A percentile compares a stretch with the other conserved stretches of the same genome.
These are phyloP conservation scores for Dufourea novaeangliae DNA, from an alignment of 1,140 invertebrate species.

Conservation along the genomic window DNA sequence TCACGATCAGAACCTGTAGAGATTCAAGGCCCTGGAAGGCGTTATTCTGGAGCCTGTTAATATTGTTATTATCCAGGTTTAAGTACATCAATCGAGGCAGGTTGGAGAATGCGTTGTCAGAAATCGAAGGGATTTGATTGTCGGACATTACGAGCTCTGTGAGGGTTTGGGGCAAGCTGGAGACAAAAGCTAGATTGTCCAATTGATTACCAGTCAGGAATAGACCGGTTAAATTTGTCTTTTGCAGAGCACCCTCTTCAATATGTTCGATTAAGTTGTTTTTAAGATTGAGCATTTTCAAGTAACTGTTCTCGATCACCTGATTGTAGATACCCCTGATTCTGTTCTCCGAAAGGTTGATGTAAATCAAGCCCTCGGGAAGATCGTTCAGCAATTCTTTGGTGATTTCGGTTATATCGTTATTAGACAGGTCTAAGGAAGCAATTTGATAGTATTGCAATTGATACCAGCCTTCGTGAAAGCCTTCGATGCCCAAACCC, in stretches of 20 bases:
- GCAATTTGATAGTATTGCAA: slow-evolving; percentile 43
- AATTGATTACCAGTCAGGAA: slow-evolving; percentile 57
- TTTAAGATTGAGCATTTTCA: slow-evolving; percentile 54
- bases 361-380: slow-evolving; percentile 50
- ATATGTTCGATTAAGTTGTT: slow-evolving; percentile 63
- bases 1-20: slow-evolving; percentile 48
- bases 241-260: slow-evolving; percentile 59
- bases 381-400: slow-evolving; percentile 67
- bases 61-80: slow-evolving; percentile 58
- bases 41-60: slow-evolving; percentile 40
- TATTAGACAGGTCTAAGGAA: slow-evolving; percentile 59
- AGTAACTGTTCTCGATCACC: slow-evolving; percentile 63
- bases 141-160: slow-evolving; percentile 40
- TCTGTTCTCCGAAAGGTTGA: slow-evolving; percentile 56
- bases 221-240: slow-evolving; percentile 53
- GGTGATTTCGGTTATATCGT: slow-evolving; percentile 66
- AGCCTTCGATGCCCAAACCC: slow-evolving; percentile 53
- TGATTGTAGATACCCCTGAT: slow-evolving; percentile 43
- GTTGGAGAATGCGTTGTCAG: slow-evolving; percentile 42
- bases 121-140: slow-evolving; percentile 59
- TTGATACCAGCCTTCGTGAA: slow-evolving; percentile 68
- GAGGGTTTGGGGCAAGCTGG: slow-evolving; percentile 58
- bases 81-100: slow-evolving; percentile 53
- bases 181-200: slow-evolving; percentile 51
- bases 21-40: slow-evolving; percentile 58